Evolutionary conservation across 2,797 vertebrate genomes (phyloP).

Genomic region (Pampus argenteus): DNA sequence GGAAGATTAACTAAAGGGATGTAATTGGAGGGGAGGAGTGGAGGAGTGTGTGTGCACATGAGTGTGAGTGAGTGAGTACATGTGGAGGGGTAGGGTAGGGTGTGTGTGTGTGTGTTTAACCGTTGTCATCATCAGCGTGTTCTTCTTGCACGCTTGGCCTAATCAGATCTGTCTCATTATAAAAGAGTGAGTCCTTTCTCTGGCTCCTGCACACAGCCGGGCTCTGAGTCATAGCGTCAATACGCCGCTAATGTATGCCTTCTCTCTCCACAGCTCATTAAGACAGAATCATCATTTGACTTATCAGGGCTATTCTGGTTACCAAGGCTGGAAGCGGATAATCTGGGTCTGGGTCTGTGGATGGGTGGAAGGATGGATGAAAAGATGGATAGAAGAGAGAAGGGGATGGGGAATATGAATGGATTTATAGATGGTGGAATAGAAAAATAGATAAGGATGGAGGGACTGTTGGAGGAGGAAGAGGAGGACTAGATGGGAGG

Average conservation of each 20-base stretch:
- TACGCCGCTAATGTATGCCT: conserved; percentile 32
- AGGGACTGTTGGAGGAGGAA: neutral
- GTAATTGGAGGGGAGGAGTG: conserved; percentile 68
- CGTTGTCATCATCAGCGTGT: conserved; percentile 58
- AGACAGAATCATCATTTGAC: conserved; percentile 55
- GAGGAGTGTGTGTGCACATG: conserved; percentile 26
- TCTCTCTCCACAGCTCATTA: conserved; percentile 62
- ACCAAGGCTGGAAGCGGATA: conserved; percentile 24
- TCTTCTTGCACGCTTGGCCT: conserved; percentile 41
- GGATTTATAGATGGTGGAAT: conserved; percentile 21
- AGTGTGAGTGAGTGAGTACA: conserved; percentile 5
- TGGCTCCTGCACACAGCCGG: conserved; percentile 30
- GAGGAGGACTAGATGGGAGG: neutral
- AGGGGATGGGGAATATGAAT: conserved; percentile 7
- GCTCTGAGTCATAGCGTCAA: conserved; percentile 54
- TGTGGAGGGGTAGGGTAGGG: conserved; percentile 8
- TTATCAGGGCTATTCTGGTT: conserved; percentile 49
- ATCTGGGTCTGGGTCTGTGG: conserved; percentile 21
- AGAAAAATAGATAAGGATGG: conserved; percentile 10
- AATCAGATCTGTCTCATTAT: conserved; percentile 70
- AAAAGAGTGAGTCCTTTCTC: conserved; percentile 53
- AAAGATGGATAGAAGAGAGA: neutral
- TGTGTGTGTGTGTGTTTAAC: conserved; percentile 53
- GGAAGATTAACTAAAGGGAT: conserved; percentile 70
- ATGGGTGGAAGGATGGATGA: neutral